Evolutionary conservation across 2,797 vertebrate species (phyloP).

Genomic region (Amblyopsis hoosieri): DNA sequence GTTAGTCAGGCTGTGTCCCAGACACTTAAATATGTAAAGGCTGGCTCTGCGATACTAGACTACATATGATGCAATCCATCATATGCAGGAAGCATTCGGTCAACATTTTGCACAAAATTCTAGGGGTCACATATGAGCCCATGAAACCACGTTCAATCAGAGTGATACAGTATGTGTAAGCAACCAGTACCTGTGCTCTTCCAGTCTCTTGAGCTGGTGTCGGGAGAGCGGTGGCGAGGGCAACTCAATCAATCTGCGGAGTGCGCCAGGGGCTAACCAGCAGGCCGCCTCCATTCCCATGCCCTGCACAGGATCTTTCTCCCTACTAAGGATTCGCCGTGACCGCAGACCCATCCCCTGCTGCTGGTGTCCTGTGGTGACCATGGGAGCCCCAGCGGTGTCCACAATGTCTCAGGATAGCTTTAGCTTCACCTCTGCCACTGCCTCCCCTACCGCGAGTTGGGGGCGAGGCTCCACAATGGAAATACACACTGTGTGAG

Average conservation of each 20-base stretch:
- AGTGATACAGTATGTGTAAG: not conserved
- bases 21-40: no score
- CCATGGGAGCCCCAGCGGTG: slow-evolving; percentile 76
- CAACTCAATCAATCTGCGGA: slow-evolving; percentile 88
- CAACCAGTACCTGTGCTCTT: slow-evolving; percentile 86
- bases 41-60: no score
- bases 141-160: not conserved
- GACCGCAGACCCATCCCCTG: slow-evolving; percentile 77
- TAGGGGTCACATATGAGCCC: no score
- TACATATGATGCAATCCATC: no score
- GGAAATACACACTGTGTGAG: slow-evolving; percentile 20
- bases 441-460: slow-evolving; percentile 30
- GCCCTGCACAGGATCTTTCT: slow-evolving; percentile 78
- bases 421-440: slow-evolving; percentile 14
- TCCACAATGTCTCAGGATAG: slow-evolving; percentile 7
- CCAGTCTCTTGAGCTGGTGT: slow-evolving; percentile 94
- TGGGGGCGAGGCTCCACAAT: slow-evolving; percentile 32
- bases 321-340: slow-evolving; percentile 81
- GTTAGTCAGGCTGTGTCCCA: no score
- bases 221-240: slow-evolving; percentile 89
- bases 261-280: slow-evolving; percentile 77
- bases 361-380: slow-evolving; percentile 74
- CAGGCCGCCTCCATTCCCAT: slow-evolving; percentile 80
- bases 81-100: no score
- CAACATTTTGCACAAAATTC: no score